Base-by-base conservation (phyloP, 2,888 invertebrate species). In the Antheraea assamensis region DNA sequence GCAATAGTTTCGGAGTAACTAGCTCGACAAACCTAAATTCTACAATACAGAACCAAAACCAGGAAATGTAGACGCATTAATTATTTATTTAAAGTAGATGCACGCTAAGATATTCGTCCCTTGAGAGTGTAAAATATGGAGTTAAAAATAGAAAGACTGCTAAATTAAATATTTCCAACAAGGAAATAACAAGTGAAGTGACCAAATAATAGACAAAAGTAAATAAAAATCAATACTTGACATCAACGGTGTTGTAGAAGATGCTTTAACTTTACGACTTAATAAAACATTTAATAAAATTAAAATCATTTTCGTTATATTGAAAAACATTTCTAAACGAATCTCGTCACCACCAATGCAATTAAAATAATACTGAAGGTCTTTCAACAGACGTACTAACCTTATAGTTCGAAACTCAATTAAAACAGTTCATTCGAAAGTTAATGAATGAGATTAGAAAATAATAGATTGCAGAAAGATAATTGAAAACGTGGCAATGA, bases 381-480 rank as follows among this genome's bases (percentile, higher is more conserved):
- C 21, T 68, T 68, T 68, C 68, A 21, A 21, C n/a, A 21, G 68
- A n/a, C 35, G 35, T 35, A 35, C 68, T 35, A 68, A 66, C 35
- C 21, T 35, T 21, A 35, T 27, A 66, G 66, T 66, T 66, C 68
- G 73, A 74, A 71, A 64, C 31, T 74, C 58, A 74, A 74, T 74
- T 71, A 68, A 74, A 71, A 58, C 35, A n/a, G 52, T 74, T 74
- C 30, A 74, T 71, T 74, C 61, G 35, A 64, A 74, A 61, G 71
- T 66, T 74, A 74, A 74, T 74, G 64, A 72, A 66, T 68, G 21
- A 66, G 52, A 52, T 71, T 68, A 68, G 55, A 66, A 64, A 55
- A 74, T 71, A 71, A 71, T 64, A 3, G 30, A 71, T 66, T 74
- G 71, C 24, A 58, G 31, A 47, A 64, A 49, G 71, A 58, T 73